Evolutionary conservation across 2,797 vertebrate species (phyloP), one percentile per base, ranked within the genome.

Genomic region (Miichthys miiuy): DNA sequence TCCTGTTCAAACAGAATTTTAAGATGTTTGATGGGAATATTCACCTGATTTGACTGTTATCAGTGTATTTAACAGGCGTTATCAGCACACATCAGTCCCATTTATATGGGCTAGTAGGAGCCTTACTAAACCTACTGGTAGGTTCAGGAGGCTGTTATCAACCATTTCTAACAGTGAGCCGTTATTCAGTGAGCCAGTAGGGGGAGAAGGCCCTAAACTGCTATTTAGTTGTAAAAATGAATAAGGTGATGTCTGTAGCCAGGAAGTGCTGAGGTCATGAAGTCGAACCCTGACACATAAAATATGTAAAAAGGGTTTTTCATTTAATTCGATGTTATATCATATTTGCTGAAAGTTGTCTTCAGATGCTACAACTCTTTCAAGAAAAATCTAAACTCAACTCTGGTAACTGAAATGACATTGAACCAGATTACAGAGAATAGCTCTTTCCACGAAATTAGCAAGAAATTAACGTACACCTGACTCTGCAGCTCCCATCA

Each of bases 1-100:
- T 69, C 13, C 4, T n/a, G 18, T 27, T 84, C n/a, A 67, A 67
- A 75, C 5, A 1, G 20, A 77, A 82, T 56, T 73, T 52, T 1
- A 57, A 74, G 18, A 68, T 42, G 7, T 58, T 68, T 68, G 66
- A 55, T 21, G 27, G 57, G 13, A 64, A 60, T 62, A 62, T 67
- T 73, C 34, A 9, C 34, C 34, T 2, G 8, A 9, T 38, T 38
- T 38, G 34, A 38, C 34, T 38, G 34, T 34, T 38, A 38, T 38
- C 34, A 38, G 34, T 38, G 34, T 38, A 38, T 9, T 38, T 38
- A 34, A 34, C 8, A 7, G 30, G 30, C 30, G 30, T 2, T 34
- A 34, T 34, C 30, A 34, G 8, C 34, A 34, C 34, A 34, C 8
- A 34, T 34, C 34, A 34, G 7, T 2, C 8, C 34, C 8, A 34